Base-by-base conservation (phyloP, 1,140 invertebrate species). In the Oncopeltus fasciatus region DNA sequence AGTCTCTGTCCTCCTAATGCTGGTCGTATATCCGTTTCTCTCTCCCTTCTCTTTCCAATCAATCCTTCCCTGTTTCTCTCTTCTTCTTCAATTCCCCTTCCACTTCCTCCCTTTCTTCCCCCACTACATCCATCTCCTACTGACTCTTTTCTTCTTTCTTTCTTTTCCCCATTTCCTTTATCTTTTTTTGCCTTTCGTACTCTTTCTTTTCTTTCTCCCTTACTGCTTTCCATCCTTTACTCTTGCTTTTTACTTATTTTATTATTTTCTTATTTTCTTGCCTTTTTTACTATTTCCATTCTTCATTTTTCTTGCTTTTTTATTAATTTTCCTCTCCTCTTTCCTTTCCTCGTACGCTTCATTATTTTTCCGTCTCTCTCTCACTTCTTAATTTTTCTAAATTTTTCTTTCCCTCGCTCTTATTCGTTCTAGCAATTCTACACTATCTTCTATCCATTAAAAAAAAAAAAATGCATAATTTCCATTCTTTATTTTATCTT, bases 341-440 rank as follows among this genome's bases (percentile, higher is more conserved):
- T 38, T 14, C 14, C 31, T 38, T 14, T 38, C 31, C 31, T 38
- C 31, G 5, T 14, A 8, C 31, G 5, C 31, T 14, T 38, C 47
- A 21, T 24, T 57, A 11, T 57, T 24, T 57, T 24, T 57, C 53
- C 26, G 11, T 57, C 53, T 57, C 53, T 57, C 53, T 57, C 53
- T 57, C 53, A 21, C 53, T 38, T 57, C 53, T 57, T 24, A 21
- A 11, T 57, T 24, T 57, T 24, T 57, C 53, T 26, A 11, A 12
- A 11, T 57, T 24, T 29, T 24, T 57, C 53, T 57, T 24, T 57
- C 53, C 18, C 53, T 57, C 53, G 11, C 53, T 29, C 27, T 29
- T 29, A 5, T 49, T 18, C 21, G 5, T 14, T 38, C 31, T n/a
- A n/a, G n/a, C n/a, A n/a, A n/a, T n/a, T n/a, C n/a, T n/a, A n/a